phyloP scores from a whole-genome alignment of 2,113 vertebrate genomes.

The Mesocricetus auratus region DNA sequence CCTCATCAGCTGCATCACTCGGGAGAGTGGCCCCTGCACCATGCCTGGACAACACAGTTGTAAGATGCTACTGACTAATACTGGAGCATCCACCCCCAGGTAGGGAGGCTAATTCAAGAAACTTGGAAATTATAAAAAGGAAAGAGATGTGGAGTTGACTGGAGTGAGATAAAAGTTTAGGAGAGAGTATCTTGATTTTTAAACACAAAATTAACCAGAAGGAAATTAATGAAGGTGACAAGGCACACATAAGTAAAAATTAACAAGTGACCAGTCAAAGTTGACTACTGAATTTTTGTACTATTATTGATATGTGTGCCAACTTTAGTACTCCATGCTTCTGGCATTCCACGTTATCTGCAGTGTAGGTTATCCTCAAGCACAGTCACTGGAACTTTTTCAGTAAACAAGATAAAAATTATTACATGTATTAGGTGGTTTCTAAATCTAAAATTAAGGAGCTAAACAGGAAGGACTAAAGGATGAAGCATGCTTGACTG shows the following conservation, averaged over 20 bases:
- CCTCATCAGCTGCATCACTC: not conserved
- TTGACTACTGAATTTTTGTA: not conserved
- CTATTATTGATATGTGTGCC: not conserved
- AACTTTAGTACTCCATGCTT: not conserved
- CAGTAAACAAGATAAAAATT: slow-evolving; percentile 40
- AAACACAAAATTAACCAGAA: slow-evolving; percentile 20
- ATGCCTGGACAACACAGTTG: not conserved
- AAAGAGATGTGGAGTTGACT: not conserved
- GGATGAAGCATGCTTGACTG: not conserved
- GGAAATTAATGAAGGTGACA: slow-evolving; percentile 31
- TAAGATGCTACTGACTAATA: not conserved
- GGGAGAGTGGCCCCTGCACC: not conserved
- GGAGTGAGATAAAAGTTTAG: not conserved
- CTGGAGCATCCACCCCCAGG: not conserved
- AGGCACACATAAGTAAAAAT: not conserved
- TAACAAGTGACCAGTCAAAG: not conserved
- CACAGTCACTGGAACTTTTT: not conserved
- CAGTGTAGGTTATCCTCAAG: not conserved
- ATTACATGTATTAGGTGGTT: slow-evolving; percentile 15
- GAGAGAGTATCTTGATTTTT: slow-evolving; percentile 29
- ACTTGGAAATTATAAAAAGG: slow-evolving; percentile 10
- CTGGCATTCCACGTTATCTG: not conserved
- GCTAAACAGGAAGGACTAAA: slow-evolving; percentile 34
- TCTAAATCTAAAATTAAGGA: slow-evolving; percentile 40
- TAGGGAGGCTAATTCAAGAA: not conserved